phyloP scores from a whole-genome alignment of 1,140 invertebrate genomes.

The Aphelenchoides fujianensis region DNA sequence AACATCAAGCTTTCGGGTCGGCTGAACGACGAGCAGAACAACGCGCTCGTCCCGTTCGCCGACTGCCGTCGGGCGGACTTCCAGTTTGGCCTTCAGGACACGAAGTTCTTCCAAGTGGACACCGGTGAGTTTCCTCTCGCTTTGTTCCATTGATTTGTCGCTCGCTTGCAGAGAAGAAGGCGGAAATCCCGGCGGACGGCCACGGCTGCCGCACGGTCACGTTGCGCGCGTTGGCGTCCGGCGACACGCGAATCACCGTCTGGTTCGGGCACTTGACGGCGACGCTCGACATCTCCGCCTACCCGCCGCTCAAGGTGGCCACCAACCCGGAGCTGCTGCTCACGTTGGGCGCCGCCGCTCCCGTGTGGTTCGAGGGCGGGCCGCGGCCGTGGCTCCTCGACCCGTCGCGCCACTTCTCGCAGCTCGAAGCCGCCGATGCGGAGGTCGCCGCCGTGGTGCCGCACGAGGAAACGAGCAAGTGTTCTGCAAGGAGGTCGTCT shows the following conservation, averaged over 20 bases:
- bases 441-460: too few relatives aligned
- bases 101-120: conserved; percentile 28
- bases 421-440: conserved; percentile 17
- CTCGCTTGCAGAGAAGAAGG: conserved; percentile 10
- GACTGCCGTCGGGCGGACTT: conserved; percentile 45
- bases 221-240: conserved; percentile 32
- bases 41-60: conserved; percentile 35
- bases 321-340: conserved; percentile 64
- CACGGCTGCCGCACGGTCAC: conserved; percentile 47
- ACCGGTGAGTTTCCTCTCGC: conserved; percentile 32
- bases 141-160: conserved; percentile 11
- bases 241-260: conserved; percentile 39
- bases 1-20: conserved; percentile 61
- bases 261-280: conserved; percentile 30
- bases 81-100: conserved; percentile 27
- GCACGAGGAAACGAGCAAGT: too few relatives aligned
- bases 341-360: conserved; percentile 71
- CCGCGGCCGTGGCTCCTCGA: conserved; percentile 69
- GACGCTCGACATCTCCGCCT: conserved; percentile 38
- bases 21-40: conserved; percentile 24
- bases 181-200: conserved; percentile 34
- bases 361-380: conserved; percentile 72
- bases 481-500: conserved; percentile 13
- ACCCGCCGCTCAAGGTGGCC: conserved; percentile 21
- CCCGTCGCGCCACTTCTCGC: conserved; percentile 62